Percentiles rank a stretch among this genome's conserved stretches.
phyloP scores from a whole-genome alignment of 2,113 vertebrate genomes.

The Corythaeola cristata region DNA sequence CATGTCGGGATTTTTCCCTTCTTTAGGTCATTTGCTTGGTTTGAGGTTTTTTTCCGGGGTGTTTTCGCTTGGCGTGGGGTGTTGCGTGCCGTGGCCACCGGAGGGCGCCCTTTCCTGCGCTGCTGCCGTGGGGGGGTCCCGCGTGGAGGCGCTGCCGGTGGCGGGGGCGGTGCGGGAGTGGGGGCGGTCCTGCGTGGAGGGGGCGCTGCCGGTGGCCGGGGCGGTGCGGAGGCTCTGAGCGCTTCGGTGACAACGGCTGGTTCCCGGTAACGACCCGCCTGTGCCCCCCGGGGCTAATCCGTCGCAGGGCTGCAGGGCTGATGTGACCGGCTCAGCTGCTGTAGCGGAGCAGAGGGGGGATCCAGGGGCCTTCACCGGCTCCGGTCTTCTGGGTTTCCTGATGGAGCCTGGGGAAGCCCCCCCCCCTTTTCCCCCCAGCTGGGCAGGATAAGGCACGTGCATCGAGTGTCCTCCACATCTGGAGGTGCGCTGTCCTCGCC shows the following conservation, averaged over 20 bases:
- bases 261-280: too few relatives aligned
- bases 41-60: too few relatives aligned
- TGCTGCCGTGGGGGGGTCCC: not conserved
- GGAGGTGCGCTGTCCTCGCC: too few relatives aligned
- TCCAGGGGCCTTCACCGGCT: too few relatives aligned
- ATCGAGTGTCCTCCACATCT: not conserved
- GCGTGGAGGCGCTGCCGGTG: not conserved
- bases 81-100: not conserved
- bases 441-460: rapidly evolving
- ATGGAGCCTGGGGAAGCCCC: not conserved
- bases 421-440: not conserved
- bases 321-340: rapidly evolving
- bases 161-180: not conserved
- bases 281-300: too few relatives aligned
- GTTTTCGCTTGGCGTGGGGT: rapidly evolving
- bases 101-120: not conserved
- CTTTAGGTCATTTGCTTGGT: not conserved
- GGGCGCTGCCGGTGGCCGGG: too few relatives aligned
- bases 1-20: rapidly evolving
- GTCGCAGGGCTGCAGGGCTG: not conserved
- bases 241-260: not conserved
- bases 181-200: not conserved
- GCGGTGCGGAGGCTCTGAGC: not conserved
- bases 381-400: not conserved
- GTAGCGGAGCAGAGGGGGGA: not conserved